Conservation (phyloP, 1,140 invertebrate genomes). For the Drosophila punjabiensis region DNA sequence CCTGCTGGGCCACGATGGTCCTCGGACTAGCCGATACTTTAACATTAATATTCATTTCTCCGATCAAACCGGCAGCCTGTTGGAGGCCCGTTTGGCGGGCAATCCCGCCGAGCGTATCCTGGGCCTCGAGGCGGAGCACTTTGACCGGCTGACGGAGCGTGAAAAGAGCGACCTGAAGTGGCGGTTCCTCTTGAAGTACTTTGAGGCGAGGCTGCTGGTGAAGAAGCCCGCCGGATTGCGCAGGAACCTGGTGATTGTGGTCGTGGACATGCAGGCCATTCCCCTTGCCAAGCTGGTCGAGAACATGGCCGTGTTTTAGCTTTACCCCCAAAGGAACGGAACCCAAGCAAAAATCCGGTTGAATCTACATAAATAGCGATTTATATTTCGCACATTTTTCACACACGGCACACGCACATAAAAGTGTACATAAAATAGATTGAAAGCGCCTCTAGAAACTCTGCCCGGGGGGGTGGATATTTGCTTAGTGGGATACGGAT, state of each 20-base stretch:
- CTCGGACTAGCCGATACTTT: slow-evolving; percentile 83
- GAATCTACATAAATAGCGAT: slow-evolving; percentile 50
- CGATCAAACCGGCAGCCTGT: slow-evolving; percentile 87
- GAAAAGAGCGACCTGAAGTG: slow-evolving; percentile 86
- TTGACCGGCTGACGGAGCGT: slow-evolving; percentile 37
- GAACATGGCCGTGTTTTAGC: slow-evolving; percentile 60
- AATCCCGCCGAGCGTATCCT: slow-evolving; percentile 85
- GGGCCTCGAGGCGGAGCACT: slow-evolving; percentile 37
- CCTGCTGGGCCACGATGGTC: slow-evolving; percentile 71
- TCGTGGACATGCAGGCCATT: slow-evolving; percentile 66
- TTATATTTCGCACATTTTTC: slow-evolving; percentile 55
- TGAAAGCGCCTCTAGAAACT: slow-evolving; percentile 38
- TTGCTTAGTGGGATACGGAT: slow-evolving; percentile 30
- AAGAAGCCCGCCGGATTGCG: slow-evolving; percentile 65
- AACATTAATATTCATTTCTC: slow-evolving; percentile 86
- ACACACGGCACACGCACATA: slow-evolving; percentile 29
- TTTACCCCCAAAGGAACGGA: no score
- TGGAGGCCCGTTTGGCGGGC: slow-evolving; percentile 85
- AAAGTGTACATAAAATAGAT: slow-evolving; percentile 54
- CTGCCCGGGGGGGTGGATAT: background rate
- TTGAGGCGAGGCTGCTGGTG: slow-evolving; percentile 85
- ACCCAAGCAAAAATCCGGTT: background rate
- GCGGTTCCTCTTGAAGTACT: slow-evolving; percentile 86
- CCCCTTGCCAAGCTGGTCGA: slow-evolving; percentile 45
- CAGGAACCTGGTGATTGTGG: slow-evolving; percentile 44